A percentile compares a stretch with the other conserved stretches of the same genome.
phyloP scores from a whole-genome alignment of 2,888 invertebrate species.

The Thereva nobilitata region DNA sequence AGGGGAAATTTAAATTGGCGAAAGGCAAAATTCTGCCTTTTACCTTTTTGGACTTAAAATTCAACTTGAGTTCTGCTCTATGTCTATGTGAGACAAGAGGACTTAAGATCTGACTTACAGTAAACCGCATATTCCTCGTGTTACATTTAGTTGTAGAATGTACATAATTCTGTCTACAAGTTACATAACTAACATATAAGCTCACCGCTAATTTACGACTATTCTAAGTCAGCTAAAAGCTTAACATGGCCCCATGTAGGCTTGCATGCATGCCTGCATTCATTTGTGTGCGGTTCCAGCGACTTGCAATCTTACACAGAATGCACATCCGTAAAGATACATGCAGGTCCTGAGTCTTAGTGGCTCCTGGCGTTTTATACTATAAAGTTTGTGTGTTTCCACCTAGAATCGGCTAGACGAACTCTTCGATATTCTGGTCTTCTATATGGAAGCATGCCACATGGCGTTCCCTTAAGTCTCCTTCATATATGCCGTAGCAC shows the following conservation, averaged over 20 bases:
- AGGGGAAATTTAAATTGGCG: constrained; percentile 20
- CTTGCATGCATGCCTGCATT: constrained; percentile 27
- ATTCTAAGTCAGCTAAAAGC: constrained; percentile 39
- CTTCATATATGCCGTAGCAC: constrained; percentile 1
- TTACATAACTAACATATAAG: constrained; percentile 35
- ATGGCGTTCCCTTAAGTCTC: constrained; percentile 31
- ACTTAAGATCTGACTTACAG: constrained; percentile 35
- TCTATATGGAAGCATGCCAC: constrained; percentile 9
- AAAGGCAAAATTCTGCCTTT: constrained; percentile 16
- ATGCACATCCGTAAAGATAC: too few species aligned
- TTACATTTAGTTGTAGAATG: constrained; percentile 29
- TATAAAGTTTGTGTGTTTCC: too few species aligned
- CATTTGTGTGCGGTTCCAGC: neutral
- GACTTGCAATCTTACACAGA: too few species aligned
- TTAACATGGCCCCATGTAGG: constrained; percentile 38
- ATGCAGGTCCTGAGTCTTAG: too few species aligned
- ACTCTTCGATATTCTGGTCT: too few species aligned
- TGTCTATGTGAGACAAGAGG: constrained; percentile 28
- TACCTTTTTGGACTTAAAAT: neutral
- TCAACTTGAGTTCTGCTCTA: constrained; percentile 14
- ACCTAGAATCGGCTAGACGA: too few species aligned
- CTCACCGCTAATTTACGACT: constrained; percentile 39
- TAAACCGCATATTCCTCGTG: constrained; percentile 23
- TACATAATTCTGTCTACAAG: constrained; percentile 33
- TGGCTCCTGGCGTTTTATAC: too few species aligned